phyloP scores from a whole-genome alignment of 2,888 invertebrate genomes.

The Gastrophysa polygoni region DNA sequence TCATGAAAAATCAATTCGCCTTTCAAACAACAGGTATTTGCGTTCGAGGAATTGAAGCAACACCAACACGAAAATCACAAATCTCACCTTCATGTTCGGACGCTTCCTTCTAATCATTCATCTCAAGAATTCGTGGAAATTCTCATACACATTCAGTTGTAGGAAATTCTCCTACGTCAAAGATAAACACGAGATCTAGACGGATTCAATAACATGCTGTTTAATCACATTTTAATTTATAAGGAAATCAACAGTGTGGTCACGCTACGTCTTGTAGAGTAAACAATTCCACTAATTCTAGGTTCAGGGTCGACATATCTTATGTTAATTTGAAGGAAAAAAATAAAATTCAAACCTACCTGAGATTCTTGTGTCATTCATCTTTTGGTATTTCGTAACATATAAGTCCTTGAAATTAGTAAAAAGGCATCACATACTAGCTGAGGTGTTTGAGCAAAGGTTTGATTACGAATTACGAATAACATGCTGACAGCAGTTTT shows the following conservation, averaged over 20 bases:
- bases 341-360: background rate
- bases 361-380: background rate
- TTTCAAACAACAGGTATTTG: no score
- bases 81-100: no score
- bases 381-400: background rate
- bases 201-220: conserved; percentile 8
- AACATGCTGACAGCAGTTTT: no score
- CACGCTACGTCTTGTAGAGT: conserved; percentile 4
- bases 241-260: background rate
- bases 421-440: no score
- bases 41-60: no score
- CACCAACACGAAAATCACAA: no score
- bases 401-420: background rate
- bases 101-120: no score
- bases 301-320: background rate
- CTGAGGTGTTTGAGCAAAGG: no score
- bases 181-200: background rate
- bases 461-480: no score
- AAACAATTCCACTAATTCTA: background rate
- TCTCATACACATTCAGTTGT: no score
- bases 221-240: conserved; percentile 13
- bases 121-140: no score
- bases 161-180: background rate
- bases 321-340: background rate
- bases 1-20: no score